Conservation (phyloP, 2,113 vertebrate species). For the Apeltes quadracus region DNA sequence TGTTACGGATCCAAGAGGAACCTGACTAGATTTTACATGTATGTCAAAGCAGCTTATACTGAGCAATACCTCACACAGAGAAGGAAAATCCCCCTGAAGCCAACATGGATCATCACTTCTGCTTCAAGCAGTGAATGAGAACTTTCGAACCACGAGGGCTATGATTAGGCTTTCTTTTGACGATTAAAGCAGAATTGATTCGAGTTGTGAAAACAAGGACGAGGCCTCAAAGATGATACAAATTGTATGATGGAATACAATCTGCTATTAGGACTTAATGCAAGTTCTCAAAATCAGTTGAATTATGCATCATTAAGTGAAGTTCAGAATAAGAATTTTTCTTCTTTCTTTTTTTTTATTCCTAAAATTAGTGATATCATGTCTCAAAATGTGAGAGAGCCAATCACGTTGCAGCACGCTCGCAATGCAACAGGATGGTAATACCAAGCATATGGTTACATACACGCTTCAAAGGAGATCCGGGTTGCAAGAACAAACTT, state of each 20-base stretch:
- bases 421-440: slow-evolving; percentile 52
- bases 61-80: slow-evolving; percentile 16
- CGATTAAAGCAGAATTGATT: slow-evolving; percentile 13
- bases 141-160: slow-evolving; percentile 15
- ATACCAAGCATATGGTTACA: slow-evolving; percentile 74
- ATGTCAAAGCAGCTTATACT: slow-evolving; percentile 28
- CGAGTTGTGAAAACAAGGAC: slow-evolving; percentile 14
- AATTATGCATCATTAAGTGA: not conserved
- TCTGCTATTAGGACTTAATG: not conserved
- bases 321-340: not conserved
- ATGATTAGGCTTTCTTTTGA: slow-evolving; percentile 21
- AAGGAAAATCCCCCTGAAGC: slow-evolving; percentile 17
- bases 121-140: slow-evolving; percentile 10
- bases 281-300: not conserved
- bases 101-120: slow-evolving; percentile 3
- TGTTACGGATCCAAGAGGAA: slow-evolving; percentile 32
- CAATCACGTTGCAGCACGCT: slow-evolving; percentile 52
- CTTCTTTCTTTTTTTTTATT: not conserved
- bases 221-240: not conserved
- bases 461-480: slow-evolving; percentile 64
- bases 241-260: not conserved
- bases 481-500: slow-evolving; percentile 64
- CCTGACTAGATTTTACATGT: slow-evolving; percentile 20
- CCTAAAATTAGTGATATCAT: slow-evolving; percentile 33
- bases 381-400: slow-evolving; percentile 39